Evolutionary conservation across 2,113 vertebrate genomes (phyloP).

Genomic region (Cyanoderma ruficeps): DNA sequence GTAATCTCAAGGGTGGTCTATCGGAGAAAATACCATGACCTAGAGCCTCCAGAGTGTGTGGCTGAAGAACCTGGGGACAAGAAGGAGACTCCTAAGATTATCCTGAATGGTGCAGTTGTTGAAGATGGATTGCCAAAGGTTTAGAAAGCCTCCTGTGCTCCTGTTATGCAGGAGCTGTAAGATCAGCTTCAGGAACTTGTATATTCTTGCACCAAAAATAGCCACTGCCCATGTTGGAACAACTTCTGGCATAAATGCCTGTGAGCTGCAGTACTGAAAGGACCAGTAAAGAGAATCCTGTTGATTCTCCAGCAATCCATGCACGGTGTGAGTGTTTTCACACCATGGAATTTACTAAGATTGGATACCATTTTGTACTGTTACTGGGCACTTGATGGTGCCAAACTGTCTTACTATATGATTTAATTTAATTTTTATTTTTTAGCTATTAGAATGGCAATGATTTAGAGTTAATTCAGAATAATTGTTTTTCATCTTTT

Average conservation of each 20-base stretch:
- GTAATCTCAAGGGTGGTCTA: constrained; percentile 80
- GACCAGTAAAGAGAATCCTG: not conserved
- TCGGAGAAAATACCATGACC: constrained; percentile 74
- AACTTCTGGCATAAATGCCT: not conserved
- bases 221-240: not conserved
- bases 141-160: not conserved
- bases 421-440: not conserved
- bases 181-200: not conserved
- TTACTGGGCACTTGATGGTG: not conserved
- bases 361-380: constrained; percentile 5
- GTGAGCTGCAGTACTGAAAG: not conserved
- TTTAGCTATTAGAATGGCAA: not conserved
- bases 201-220: not conserved
- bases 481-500: not conserved
- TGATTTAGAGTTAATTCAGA: not conserved
- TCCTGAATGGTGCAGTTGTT: not conserved
- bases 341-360: constrained; percentile 10
- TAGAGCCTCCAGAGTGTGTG: constrained; percentile 15
- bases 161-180: not conserved
- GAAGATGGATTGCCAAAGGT: constrained; percentile 23
- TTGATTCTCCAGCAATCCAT: not conserved
- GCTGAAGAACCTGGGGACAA: constrained; percentile 51
- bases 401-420: not conserved
- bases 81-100: constrained; percentile 48
- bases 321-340: not conserved